Conservation (phyloP, 2,113 vertebrate species). For the Halcyon senegalensis region DNA sequence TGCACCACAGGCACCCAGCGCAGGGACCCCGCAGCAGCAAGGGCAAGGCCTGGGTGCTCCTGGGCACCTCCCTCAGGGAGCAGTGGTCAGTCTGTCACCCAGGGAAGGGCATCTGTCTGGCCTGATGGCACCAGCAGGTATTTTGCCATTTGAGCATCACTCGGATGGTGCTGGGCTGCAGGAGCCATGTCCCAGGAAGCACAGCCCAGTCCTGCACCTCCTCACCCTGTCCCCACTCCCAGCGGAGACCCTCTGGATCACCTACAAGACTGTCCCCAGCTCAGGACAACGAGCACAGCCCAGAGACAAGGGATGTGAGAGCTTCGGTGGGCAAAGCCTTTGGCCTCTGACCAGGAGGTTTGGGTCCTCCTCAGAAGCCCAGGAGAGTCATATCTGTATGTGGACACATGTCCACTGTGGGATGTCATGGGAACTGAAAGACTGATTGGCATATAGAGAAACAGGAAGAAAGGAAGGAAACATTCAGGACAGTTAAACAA, state of each 20-base stretch:
- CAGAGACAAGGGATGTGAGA: background rate
- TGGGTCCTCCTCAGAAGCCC: background rate
- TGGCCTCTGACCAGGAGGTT: background rate
- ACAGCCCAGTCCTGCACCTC: background rate
- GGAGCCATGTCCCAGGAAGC: rapidly evolving
- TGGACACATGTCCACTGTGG: background rate
- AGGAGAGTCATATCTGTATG: background rate
- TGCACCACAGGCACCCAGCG: background rate
- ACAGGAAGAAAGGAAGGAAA: rapidly evolving
- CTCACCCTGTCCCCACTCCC: background rate
- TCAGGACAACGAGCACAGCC: background rate
- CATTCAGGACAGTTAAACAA: background rate
- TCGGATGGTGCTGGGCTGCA: rapidly evolving
- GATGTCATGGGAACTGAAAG: background rate
- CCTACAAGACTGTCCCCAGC: background rate
- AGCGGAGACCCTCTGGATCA: background rate
- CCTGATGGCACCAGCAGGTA: background rate
- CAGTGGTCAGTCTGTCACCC: background rate
- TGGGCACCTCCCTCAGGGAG: background rate
- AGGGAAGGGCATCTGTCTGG: background rate
- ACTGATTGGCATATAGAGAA: background rate
- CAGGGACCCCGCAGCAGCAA: background rate
- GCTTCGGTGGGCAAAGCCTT: background rate
- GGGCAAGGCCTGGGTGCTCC: background rate
- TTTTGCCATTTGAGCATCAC: background rate